Evolutionary conservation across 2,888 invertebrate genomes (phyloP), one percentile per base, ranked within the genome.

Genomic region (Periphyllus acericola): DNA sequence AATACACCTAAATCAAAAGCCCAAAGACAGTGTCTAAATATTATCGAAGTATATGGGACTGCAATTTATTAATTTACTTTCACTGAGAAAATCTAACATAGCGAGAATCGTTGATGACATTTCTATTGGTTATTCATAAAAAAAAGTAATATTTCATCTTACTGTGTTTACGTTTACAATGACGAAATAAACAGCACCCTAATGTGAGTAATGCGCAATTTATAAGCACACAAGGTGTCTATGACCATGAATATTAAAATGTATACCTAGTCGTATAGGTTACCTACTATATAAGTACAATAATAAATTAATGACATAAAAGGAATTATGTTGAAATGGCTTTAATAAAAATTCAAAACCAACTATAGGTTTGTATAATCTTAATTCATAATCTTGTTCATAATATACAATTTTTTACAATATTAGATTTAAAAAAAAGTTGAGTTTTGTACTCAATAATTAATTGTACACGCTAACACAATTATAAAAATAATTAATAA

Each of bases 191-290:
- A 19, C 55, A 34, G 83, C 55, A 83, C 72, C 55, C 74, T 55
- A 36, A 74, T 74, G 36, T 60, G 60, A 60, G 60, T 60, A 60
- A 60, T 60, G 25, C 46, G 74, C 6, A 74, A 74, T 72, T 74
- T 72, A 74, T 83, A 83, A 74, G 46, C 60, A 55, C 29, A 83
- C 55, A 55, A 36, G 82, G 52, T 72, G 21, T 55, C 3, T 60
- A n/a, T 55, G 83, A 34, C 55, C 55, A 55, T 83, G 83, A 36
- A 36, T 32, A 55, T n/a, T 29, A 83, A 72, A 9, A 46, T 11
- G 46, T 46, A 46, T 46, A 46, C 46, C 46, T 46, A 46, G 46
- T 46, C 60, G 60, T 21, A 60, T 60, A 60, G 60, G 60, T 82
- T 72, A n/a, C 32, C 46, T 14, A 52, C 25, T 19, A 17, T 75